Conservation (phyloP, 2,113 vertebrate species). For the Perccottus glenii region DNA sequence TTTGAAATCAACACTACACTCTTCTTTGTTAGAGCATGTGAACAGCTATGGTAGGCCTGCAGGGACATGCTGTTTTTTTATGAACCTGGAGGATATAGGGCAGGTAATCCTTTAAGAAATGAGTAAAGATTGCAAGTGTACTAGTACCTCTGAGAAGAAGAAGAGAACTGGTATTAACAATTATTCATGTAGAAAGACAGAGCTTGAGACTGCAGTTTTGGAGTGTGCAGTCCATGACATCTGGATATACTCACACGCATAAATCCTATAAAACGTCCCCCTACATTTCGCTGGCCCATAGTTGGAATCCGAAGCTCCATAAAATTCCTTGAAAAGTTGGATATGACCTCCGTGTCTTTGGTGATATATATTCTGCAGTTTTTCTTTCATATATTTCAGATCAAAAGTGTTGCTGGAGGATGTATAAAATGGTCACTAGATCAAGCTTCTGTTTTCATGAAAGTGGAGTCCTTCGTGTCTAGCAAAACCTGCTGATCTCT, state of each 20-base stretch:
- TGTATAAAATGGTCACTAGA: slow-evolving; percentile 61
- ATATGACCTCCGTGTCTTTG: slow-evolving; percentile 60
- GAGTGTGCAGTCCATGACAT: slow-evolving; percentile 32
- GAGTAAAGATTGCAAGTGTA: too few species aligned
- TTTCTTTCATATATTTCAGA: slow-evolving; percentile 65
- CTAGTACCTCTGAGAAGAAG: too few species aligned
- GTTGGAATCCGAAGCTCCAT: slow-evolving; percentile 2
- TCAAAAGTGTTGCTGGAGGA: slow-evolving; percentile 54
- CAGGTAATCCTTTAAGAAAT: too few species aligned
- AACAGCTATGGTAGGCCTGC: too few species aligned
- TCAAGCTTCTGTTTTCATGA: slow-evolving; percentile 55
- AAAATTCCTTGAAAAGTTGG: slow-evolving; percentile 35
- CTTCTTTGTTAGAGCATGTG: too few species aligned
- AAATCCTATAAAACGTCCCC: slow-evolving; percentile 40
- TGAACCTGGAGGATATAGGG: too few species aligned
- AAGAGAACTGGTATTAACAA: too few species aligned
- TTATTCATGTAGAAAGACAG: neutral
- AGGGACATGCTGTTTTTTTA: too few species aligned
- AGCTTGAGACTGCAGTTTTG: slow-evolving; percentile 29
- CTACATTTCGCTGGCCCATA: slow-evolving; percentile 29
- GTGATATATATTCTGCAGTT: slow-evolving; percentile 59
- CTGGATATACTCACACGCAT: slow-evolving; percentile 30
- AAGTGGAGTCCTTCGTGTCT: slow-evolving; percentile 64
- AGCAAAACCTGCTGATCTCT: slow-evolving; percentile 28
- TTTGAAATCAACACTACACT: too few species aligned